Evolutionary conservation across 2,797 vertebrate species (phyloP).

Genomic region (Pipistrellus pygmaeus): DNA sequence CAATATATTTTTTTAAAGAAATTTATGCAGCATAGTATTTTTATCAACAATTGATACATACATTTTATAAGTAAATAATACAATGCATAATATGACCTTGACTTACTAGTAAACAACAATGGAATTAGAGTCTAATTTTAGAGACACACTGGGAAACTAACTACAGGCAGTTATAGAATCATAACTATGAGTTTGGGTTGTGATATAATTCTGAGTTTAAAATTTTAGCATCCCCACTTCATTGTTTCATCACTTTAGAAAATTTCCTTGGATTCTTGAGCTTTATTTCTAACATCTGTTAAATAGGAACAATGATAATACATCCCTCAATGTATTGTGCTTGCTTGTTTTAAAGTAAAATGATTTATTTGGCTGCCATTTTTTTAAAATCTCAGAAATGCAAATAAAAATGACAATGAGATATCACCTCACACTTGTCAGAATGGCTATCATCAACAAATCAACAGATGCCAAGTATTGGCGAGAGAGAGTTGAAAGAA

Average conservation of each 20-base stretch:
- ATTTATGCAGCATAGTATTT: neutral
- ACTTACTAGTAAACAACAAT: neutral
- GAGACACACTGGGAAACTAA: neutral
- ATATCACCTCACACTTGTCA: too few species aligned
- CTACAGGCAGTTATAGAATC: neutral
- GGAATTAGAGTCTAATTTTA: neutral
- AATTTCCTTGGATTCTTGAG: neutral
- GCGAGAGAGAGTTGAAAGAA: too few species aligned
- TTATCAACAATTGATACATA: neutral
- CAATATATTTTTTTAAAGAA: neutral
- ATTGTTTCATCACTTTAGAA: neutral
- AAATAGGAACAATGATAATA: neutral
- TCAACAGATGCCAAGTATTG: too few species aligned
- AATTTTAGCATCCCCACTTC: neutral
- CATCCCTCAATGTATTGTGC: accelerated
- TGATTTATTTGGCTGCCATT: neutral
- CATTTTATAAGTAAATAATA: neutral
- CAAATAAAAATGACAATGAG: too few species aligned
- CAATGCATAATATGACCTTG: neutral
- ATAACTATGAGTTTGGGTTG: neutral
- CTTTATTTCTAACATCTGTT: neutral
- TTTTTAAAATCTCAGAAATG: too few species aligned
- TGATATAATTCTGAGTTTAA: neutral
- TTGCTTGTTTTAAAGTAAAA: neutral
- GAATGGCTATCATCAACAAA: too few species aligned